These are phyloP conservation scores for Dunckerocampus dactyliophorus DNA, from an alignment of 2,113 vertebrate species.

Conservation along the genomic window DNA sequence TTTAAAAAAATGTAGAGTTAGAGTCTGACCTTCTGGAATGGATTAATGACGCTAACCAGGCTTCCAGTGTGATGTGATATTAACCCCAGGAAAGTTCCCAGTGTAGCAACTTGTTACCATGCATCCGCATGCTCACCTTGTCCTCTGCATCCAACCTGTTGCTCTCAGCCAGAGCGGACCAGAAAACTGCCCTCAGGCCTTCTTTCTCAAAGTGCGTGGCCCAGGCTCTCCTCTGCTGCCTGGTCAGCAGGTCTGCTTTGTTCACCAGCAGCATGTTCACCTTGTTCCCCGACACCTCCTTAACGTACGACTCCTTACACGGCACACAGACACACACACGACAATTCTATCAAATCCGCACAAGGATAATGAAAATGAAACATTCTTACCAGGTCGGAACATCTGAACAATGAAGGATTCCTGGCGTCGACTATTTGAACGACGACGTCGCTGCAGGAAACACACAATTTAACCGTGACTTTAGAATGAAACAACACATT, in stretches of 20 bases:
- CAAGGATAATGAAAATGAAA: not conserved
- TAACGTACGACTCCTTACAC: slow-evolving; percentile 84
- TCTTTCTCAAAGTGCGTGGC: slow-evolving; percentile 84
- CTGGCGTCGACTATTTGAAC: slow-evolving; percentile 96
- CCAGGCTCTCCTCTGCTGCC: slow-evolving; percentile 83
- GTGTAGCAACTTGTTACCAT: not conserved
- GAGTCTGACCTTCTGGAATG: too few relatives aligned
- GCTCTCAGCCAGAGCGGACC: slow-evolving; percentile 89
- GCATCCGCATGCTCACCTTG: slow-evolving; percentile 67
- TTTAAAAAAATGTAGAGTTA: too few relatives aligned
- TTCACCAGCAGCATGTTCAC: slow-evolving; percentile 92
- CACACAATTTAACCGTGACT: not conserved
- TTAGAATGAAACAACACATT: not conserved
- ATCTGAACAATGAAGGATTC: slow-evolving; percentile 91
- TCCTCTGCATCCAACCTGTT: slow-evolving; percentile 67
- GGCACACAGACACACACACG: slow-evolving; percentile 8
- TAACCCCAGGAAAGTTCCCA: too few relatives aligned
- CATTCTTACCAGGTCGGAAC: slow-evolving; percentile 88
- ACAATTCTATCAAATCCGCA: not conserved
- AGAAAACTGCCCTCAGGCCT: slow-evolving; percentile 85
- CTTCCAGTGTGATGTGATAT: too few relatives aligned
- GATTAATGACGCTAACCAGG: too few relatives aligned
- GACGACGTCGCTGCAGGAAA: slow-evolving; percentile 82
- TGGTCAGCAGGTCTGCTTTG: slow-evolving; percentile 88
- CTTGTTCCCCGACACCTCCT: slow-evolving; percentile 80